Evolutionary conservation across 1,140 invertebrate genomes (phyloP), one percentile per base, ranked within the genome.

Genomic region (Chelonus insularis): DNA sequence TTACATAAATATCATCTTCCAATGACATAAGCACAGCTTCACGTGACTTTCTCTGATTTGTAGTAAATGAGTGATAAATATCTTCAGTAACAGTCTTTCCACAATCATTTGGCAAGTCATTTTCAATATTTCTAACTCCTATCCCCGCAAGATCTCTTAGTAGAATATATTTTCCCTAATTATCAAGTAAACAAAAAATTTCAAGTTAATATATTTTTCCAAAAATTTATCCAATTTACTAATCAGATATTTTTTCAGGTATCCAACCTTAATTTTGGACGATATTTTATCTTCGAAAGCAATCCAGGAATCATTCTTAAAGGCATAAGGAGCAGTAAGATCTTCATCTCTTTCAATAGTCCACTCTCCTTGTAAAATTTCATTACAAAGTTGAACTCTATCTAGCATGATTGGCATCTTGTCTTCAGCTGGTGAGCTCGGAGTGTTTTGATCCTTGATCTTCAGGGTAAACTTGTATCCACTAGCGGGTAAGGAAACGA

Each of bases 261-360:
- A 64, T 2, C 7, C 12, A 14, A 89, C 89, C 79, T 93, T 93
- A 57, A 92, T 91, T 68, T 87, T 85, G 8, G 89, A 82, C 39
- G 88, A 80, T 60, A 77, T 87, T 18, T 85, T 76, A 72, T 93
- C 91, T 69, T 93, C 91, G 68, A 91, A 92, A 36, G 90, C 88
- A 25, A 93, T 84, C 90, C 90, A 93, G 7, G 85, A 85, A 16
- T 83, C 82, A 69, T 89, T 84, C 69, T 85, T 86, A 70, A 90
- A 91, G 59, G 90, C 88, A 68, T 91, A 91, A 57, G 89, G 88
- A 29, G 87, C 90, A 0, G 90, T 90, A 12, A 91, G 82, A 79
- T 93, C 91, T 67, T 91, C 88, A 65, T 92, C 91, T 62, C 91
- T 82, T 72, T 92, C 90, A 12, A 91, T 71, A 0, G 86, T 91